Conservation (phyloP, 2,888 invertebrate genomes). For the Conomelus anceps region DNA sequence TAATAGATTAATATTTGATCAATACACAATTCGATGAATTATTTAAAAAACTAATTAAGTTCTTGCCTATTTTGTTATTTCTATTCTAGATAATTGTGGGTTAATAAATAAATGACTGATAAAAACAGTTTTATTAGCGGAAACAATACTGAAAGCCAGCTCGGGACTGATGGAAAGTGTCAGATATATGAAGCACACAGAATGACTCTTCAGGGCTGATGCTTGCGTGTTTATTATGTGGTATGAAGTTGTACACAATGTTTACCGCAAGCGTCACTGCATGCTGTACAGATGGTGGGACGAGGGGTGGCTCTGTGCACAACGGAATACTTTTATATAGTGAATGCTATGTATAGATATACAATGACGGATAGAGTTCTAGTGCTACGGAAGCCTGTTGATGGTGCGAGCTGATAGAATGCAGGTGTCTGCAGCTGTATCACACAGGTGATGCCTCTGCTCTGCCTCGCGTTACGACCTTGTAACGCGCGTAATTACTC, state of each 20-base stretch:
- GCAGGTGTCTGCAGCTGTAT: not conserved
- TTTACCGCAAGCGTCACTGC: not conserved
- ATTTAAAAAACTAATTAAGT: too few species aligned
- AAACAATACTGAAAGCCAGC: too few species aligned
- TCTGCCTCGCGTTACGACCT: not conserved
- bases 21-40: too few species aligned
- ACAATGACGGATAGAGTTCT: not conserved
- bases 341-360: not conserved
- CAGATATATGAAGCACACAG: too few species aligned
- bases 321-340: not conserved
- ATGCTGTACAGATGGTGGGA: not conserved
- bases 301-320: not conserved
- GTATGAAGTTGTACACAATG: not conserved
- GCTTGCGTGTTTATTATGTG: not conserved
- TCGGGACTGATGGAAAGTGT: too few species aligned
- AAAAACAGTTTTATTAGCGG: too few species aligned
- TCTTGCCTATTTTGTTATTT: too few species aligned
- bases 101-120: too few species aligned
- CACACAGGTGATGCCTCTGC: not conserved
- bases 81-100: too few species aligned
- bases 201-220: not conserved
- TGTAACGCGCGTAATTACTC: not conserved
- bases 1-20: too few species aligned
- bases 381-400: not conserved
- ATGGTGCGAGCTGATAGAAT: not conserved